Percentiles rank a stretch among this genome's conserved stretches.
phyloP scores from a whole-genome alignment of 2,797 vertebrate species.

The Sebastes steindachneri region DNA sequence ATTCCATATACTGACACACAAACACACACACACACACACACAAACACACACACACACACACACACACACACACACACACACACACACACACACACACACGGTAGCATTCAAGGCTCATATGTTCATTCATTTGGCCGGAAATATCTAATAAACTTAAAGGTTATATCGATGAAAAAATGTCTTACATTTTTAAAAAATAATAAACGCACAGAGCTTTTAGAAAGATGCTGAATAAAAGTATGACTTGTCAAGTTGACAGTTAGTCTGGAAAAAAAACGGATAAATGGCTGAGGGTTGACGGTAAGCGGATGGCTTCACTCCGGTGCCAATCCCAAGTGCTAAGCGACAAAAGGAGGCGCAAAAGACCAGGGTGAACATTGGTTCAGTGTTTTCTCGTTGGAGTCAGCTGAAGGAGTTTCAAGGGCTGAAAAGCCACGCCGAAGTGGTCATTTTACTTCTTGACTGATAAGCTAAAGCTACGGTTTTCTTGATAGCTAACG shows the following conservation, averaged over 20 bases:
- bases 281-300: background rate
- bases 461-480: too few relatives aligned
- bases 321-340: background rate
- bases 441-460: too few relatives aligned
- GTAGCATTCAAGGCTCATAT: background rate
- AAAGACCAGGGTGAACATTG: background rate
- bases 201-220: background rate
- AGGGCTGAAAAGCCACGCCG: background rate
- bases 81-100: too few relatives aligned
- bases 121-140: conserved; percentile 10
- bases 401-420: background rate
- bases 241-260: background rate
- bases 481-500: fast-evolving
- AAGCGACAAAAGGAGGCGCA: background rate
- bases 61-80: too few relatives aligned
- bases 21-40: background rate
- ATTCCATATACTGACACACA: conserved; percentile 23
- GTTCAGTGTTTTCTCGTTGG: background rate
- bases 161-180: background rate
- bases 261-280: background rate
- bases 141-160: background rate
- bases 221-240: background rate
- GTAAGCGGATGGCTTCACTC: background rate
- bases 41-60: too few relatives aligned
- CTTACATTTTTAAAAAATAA: background rate